These are phyloP conservation scores for Chrysochloris asiatica DNA, from an alignment of 2,113 vertebrate genomes.

Conservation along the genomic window DNA sequence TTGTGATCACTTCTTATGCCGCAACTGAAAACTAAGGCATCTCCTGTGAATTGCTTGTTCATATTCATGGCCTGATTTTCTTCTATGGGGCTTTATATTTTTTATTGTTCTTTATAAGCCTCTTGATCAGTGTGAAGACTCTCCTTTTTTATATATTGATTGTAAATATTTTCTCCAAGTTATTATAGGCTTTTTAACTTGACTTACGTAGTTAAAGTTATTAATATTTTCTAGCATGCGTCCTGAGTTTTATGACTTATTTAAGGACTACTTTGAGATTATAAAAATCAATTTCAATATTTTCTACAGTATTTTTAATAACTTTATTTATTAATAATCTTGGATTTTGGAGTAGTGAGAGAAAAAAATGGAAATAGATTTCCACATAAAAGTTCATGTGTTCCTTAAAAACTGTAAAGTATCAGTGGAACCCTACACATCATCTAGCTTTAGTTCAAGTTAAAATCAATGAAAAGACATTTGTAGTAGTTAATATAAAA, in stretches of 20 bases:
- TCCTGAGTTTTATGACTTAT: neutral
- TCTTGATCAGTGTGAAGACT: neutral
- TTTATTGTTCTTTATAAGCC: neutral
- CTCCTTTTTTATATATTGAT: neutral
- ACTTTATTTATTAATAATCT: conserved; percentile 63
- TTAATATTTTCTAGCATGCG: neutral
- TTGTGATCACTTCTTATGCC: neutral
- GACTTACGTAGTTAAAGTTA: too few species aligned
- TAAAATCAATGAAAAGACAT: neutral
- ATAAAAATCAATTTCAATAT: neutral
- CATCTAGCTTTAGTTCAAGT: neutral
- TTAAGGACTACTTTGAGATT: neutral
- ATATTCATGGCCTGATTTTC: neutral
- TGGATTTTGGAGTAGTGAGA: conserved; percentile 55
- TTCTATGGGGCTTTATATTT: neutral
- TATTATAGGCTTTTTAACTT: too few species aligned
- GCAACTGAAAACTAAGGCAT: neutral
- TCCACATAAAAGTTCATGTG: neutral
- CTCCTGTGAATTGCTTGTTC: neutral
- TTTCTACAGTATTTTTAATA: neutral
- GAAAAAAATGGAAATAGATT: conserved; percentile 25
- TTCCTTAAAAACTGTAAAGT: conserved; percentile 14
- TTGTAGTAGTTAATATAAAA: conserved; percentile 3
- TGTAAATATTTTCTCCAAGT: too few species aligned
- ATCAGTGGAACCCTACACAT: neutral